Base-by-base conservation (phyloP, 2,888 invertebrate species). In the Malacosoma neustria region DNA sequence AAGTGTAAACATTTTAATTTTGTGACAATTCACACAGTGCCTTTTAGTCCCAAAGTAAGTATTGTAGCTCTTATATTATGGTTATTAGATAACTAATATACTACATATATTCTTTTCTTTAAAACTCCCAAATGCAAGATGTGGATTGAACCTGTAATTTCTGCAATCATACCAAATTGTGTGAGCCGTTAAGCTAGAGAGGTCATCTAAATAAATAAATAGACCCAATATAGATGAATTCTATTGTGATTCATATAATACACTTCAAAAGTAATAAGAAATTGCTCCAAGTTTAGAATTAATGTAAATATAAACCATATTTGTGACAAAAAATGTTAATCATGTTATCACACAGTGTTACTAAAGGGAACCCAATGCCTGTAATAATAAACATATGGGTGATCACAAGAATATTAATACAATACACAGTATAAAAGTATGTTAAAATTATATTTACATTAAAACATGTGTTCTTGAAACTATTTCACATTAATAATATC, bases 401-500 rank as follows among this genome's bases (percentile, higher is more conserved):
- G 47, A 47, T 48, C 35, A 45, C 41, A 38, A 33, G 33, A 33
- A 35, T 45, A 38, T 52, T 45, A 47, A 53, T 45, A 45, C 48
- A 51, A 44, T 44, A 39, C 40, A 48, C 42, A 49, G 45, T 60
- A 51, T 48, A 56, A 57, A 57, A 57, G 54, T 52, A 39, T 50
- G 50, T 46, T 35, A 45, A 48, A 46, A 40, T 48, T 50, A 52
- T 72, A 66, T 70, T 72, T 69, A 68, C 63, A 53, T 69, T 61
- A 57, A 38, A 68, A 72, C 74, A 77, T 73, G 65, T 77, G 77
- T 56, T 61, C 49, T 46, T 49, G 22, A 54, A 59, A 54, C 48
- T 57, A 66, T 62, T 59, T 58, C 54, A 55, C 61, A 55, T 49
- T 50, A 44, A 43, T 45, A 45, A 47, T 53, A 44, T 63, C 64